Evolutionary conservation across 2,888 invertebrate species (phyloP), one percentile per base, ranked within the genome.

Genomic region (Agrotis puta): DNA sequence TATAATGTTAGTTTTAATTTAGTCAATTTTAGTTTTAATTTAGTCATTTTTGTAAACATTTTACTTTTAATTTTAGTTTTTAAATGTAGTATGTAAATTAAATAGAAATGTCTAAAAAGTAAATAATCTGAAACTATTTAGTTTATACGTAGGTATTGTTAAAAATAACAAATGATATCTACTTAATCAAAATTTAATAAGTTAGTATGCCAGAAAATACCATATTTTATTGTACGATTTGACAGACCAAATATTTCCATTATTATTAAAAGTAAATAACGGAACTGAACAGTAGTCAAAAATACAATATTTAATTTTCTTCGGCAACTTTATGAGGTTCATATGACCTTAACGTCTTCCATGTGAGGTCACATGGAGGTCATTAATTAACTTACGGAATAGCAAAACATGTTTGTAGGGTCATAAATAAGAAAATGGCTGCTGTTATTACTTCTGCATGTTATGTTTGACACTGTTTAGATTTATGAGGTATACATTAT

Each of bases 331-430:
- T 79, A 79, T 74, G 59, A 64, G 9, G 78, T 78, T 50, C 84
- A 82, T 61, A 22, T 84, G 84, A 77, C 74, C 74, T 63, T 81
- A 84, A 85, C 72, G 64, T 71, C 64, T 74, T 2, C 67, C 82
- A 78, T 67, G 45, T 82, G 57, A 70, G 73, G 73, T 77, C 66
- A 50, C 71, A 65, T 43, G 81, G 57, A 70, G 73, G 73, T 77
- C 66, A 50, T 69, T 78, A 77, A 83, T 83, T 81, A 77, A 76
- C 69, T 69, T 33, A 24, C 48, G 47, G 20, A 39, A 64, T 50
- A 47, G 24, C 20, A 47, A 63, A 68, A 67, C 24, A 51, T 11
- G 63, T 50, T 51, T 64, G 33, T 53, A 51, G 57, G 47, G 18
- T 61, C 58, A 58, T 74, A 74, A 73, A 73, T 58, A 24, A 73